These are phyloP conservation scores for Triops longicaudatus DNA, from an alignment of 1,140 invertebrate species.

Conservation along the genomic window DNA sequence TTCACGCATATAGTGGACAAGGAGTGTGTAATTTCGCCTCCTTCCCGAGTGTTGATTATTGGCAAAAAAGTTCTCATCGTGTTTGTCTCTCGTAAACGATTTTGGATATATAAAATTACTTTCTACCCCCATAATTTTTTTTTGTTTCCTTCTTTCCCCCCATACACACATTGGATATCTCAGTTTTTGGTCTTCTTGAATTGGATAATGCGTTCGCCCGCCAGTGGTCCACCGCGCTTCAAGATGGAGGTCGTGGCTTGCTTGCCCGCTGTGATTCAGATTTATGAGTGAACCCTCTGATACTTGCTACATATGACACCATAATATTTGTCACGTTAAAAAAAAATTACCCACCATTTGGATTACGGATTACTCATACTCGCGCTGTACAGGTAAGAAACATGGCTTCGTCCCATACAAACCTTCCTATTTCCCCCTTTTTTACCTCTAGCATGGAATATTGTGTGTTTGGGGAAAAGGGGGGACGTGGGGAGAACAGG, in stretches of 20 bases:
- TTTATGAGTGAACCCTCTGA: conserved; percentile 8
- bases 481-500: no score
- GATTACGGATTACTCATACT: conserved; percentile 11
- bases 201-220: conserved; percentile 10
- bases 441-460: not conserved
- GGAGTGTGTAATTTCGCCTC: conserved; percentile 14
- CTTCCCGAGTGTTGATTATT: not conserved
- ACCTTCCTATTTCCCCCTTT: not conserved
- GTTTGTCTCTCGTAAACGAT: not conserved
- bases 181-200: not conserved
- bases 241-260: conserved; percentile 14
- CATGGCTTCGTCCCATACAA: not conserved
- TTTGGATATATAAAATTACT: not conserved
- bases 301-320: not conserved
- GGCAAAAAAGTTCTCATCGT: not conserved
- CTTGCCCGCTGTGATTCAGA: conserved; percentile 9
- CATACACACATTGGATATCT: not conserved
- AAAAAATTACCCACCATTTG: not conserved
- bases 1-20: conserved; percentile 7
- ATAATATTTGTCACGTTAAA: not conserved
- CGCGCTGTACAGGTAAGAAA: not conserved
- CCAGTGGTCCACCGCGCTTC: conserved; percentile 9
- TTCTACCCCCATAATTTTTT: not conserved
- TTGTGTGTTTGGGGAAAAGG: not conserved
- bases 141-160: no score